Base-by-base conservation (phyloP, 1,140 invertebrate species). In the Drosophila parvula region DNA sequence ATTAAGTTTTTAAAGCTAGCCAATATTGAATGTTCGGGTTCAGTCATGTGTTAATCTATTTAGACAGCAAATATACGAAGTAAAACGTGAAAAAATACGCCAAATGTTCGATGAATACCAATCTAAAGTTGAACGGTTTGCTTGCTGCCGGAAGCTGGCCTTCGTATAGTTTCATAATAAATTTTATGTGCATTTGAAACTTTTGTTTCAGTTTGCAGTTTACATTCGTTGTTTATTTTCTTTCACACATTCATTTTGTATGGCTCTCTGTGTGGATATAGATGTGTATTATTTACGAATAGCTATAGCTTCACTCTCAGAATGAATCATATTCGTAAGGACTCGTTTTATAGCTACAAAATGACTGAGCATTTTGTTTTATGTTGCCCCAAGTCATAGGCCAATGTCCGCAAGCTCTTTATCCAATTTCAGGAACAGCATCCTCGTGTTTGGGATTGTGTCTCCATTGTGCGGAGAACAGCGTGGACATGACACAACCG, bases 371-470 rank as follows among this genome's bases (percentile, higher is more conserved):
- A 55, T 38, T 71, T 68, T 58, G 41, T 32, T 32, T 32, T 32
- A 18, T 30, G 30, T n/a, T 36, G 28, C 32, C 65, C 45, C 12
- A 55, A 43, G 27, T 38, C 47, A 47, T 55, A 45, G 56, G 32
- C 67, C 68, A 28, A 71, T 58, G 68, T 48, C 51, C 65, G 43
- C 68, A 50, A 58, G 51, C 36, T 71, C 67, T 71, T 71, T 71
- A 71, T 59, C 44, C 36, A 58, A 71, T 41, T 71, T 70, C 4
- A 65, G 68, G n/a, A 58, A 36, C 41, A 50, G 30, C 48, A 48
- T 69, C 51, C 43, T 18, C 12, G 9, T 34, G 10, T 38, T 70
- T 58, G 36, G 34, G 44, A 28, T 36, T 28, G 51, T 50, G 65
- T 50, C 67, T 57, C 51, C 67, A 41, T 71, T 71, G 65, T 51